phyloP scores from a whole-genome alignment of 1,140 invertebrate genomes.

The Galleria mellonella region DNA sequence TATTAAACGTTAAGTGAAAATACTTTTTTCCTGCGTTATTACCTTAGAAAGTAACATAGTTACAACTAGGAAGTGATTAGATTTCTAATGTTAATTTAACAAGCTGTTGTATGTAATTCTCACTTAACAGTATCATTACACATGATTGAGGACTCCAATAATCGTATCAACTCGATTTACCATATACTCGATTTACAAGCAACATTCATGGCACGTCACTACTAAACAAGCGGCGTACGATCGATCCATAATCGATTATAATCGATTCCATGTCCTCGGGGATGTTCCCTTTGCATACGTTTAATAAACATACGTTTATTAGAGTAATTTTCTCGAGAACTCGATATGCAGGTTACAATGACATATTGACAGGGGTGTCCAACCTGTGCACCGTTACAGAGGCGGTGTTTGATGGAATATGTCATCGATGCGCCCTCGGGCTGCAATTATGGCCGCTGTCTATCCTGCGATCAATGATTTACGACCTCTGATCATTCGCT shows the following conservation, averaged over 20 bases:
- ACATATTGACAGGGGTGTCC: conserved; percentile 37
- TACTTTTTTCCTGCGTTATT: too few relatives aligned
- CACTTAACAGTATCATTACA: too few relatives aligned
- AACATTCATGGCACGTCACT: neutral
- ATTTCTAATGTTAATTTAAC: too few relatives aligned
- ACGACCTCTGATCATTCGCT: conserved; percentile 16
- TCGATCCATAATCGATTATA: conserved; percentile 41
- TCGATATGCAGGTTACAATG: conserved; percentile 42
- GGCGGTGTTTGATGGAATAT: conserved; percentile 47
- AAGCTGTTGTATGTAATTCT: too few relatives aligned
- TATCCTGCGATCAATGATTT: conserved; percentile 42
- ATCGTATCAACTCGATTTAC: too few relatives aligned
- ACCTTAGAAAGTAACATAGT: too few relatives aligned
- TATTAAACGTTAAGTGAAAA: too few relatives aligned
- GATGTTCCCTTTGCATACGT: conserved; percentile 48
- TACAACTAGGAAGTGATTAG: too few relatives aligned
- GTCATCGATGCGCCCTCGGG: conserved; percentile 49
- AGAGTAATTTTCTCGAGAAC: conserved; percentile 56
- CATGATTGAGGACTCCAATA: too few relatives aligned
- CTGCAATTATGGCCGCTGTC: conserved; percentile 35
- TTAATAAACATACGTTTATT: conserved; percentile 54
- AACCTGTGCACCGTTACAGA: conserved; percentile 14
- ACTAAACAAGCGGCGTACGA: conserved; percentile 1
- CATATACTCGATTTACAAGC: too few relatives aligned
- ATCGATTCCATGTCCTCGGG: conserved; percentile 37